Evolutionary conservation across 1,140 invertebrate species (phyloP), one percentile per base, ranked within the genome.

Genomic region (Protaetia brevitarsis): DNA sequence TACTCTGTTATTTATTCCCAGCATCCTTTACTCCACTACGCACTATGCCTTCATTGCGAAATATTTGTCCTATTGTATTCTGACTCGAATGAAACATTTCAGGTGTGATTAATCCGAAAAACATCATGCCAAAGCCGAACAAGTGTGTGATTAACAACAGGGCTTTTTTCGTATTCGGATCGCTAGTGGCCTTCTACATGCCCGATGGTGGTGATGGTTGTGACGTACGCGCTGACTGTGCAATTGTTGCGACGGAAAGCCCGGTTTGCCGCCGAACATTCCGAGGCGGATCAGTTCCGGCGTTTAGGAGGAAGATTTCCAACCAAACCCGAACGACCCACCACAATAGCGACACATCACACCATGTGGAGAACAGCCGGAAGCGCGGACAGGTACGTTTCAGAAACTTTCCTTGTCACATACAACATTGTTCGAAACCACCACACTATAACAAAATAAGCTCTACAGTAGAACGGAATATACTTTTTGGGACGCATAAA

Each of bases 131-230:
- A 0, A 80, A 86, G 51, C 83, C 86, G 3, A 82, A 86, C 23
- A 76, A 85, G 26, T 96, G 93, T 79, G 89, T 90, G 56, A 95
- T 96, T 72, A 93, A 93, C 79, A 95, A 94, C 79, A 82, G 89
- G 10, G 84, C 89, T 8, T 95, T 94, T 81, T 93, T 92, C 82
- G 87, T 94, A 3, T 92, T 94, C 72, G 93, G 92, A 0, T 96
- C 94, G 0, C 79, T 97, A 69, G 86, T 96, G 51, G 93, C 86
- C 29, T 98, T 98, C 80, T 96, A 96, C 80, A 89, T 97, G 41
- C 95, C n/a, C 95, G 0, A 94, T 97, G 87, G 79, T 94, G 34
- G 92, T 94, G 59, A 95, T 95, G 92, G 86, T 95, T 27, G 85
- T 92, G 26, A 94, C 94, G 0, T 97, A 96, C 73, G 87, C 91